phyloP scores from a whole-genome alignment of 1,140 invertebrate genomes.

The Oncopodura yosiiana region DNA sequence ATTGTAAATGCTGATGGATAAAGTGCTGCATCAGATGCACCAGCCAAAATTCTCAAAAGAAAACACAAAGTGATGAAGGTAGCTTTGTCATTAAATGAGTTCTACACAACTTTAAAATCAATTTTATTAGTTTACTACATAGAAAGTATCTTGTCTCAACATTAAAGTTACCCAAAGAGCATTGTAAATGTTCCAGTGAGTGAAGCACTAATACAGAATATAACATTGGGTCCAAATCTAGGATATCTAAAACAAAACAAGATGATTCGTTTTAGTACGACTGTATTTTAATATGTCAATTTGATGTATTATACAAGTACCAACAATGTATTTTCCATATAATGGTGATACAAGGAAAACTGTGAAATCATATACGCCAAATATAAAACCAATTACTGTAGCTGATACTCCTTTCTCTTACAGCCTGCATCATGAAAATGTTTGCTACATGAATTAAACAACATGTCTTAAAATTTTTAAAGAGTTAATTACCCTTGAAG shows the following conservation, averaged over 20 bases:
- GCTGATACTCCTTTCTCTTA: conserved; percentile 71
- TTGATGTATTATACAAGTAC: not conserved
- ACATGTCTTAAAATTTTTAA: not conserved
- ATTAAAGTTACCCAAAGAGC: conserved; percentile 74
- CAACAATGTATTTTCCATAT: conserved; percentile 51
- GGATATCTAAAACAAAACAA: conserved; percentile 47
- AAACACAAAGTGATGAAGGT: conserved; percentile 79
- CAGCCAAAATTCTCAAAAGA: conserved; percentile 76
- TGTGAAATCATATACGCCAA: conserved; percentile 80
- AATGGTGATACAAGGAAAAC: conserved; percentile 78
- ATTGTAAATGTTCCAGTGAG: conserved; percentile 73
- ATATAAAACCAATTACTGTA: conserved; percentile 80
- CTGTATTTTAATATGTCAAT: not conserved
- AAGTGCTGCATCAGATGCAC: conserved; percentile 82
- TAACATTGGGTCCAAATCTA: conserved; percentile 66
- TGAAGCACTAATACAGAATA: conserved; percentile 77
- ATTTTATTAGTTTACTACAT: conserved; percentile 1
- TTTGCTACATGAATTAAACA: not conserved
- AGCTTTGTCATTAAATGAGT: conserved; percentile 63
- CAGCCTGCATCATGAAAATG: conserved; percentile 54
- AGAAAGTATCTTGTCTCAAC: conserved; percentile 17
- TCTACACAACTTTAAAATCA: conserved; percentile 58
- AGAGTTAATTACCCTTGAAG: conserved; percentile 41
- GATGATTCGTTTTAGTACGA: not conserved
- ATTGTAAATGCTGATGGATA: conserved; percentile 85